Conservation (phyloP, 2,113 vertebrate species). For the Silurus meridionalis region DNA sequence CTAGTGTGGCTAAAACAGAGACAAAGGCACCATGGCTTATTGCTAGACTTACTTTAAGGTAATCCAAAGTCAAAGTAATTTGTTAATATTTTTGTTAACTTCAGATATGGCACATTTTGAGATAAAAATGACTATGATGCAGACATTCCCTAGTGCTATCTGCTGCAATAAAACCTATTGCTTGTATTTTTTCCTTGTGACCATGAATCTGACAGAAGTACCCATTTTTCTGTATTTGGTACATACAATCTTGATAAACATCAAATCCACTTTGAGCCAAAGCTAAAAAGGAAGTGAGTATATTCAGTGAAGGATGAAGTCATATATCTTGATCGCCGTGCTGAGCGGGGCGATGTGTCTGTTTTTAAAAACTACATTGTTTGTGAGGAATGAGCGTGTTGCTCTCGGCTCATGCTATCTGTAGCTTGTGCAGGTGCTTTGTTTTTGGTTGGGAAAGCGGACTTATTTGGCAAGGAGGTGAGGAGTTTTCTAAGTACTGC, state of each 20-base stretch:
- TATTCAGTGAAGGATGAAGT: slow-evolving; percentile 25
- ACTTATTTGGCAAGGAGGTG: slow-evolving; percentile 31
- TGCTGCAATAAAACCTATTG: background rate
- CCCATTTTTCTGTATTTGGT: slow-evolving; percentile 7
- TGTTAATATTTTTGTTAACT: background rate
- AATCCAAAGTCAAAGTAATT: background rate
- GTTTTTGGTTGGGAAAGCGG: slow-evolving; percentile 29
- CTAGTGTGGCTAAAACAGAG: background rate
- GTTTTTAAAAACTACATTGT: slow-evolving; percentile 22
- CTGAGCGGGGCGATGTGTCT: slow-evolving; percentile 35
- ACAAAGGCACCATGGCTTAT: background rate
- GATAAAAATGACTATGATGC: background rate
- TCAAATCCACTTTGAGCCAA: slow-evolving; percentile 40
- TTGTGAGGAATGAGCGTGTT: slow-evolving; percentile 10
- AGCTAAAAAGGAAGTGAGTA: slow-evolving; percentile 31
- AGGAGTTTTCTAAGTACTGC: slow-evolving; percentile 52
- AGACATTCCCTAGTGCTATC: background rate
- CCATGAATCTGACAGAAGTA: background rate
- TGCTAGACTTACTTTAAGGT: background rate
- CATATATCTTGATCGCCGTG: slow-evolving; percentile 47
- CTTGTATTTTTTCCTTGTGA: background rate
- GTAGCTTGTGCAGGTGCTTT: slow-evolving; percentile 6
- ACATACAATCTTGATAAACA: slow-evolving; percentile 56
- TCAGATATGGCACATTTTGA: background rate
- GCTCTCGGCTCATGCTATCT: background rate